Conservation (phyloP, 2,888 invertebrate species). For the Ariolimax columbianus region DNA sequence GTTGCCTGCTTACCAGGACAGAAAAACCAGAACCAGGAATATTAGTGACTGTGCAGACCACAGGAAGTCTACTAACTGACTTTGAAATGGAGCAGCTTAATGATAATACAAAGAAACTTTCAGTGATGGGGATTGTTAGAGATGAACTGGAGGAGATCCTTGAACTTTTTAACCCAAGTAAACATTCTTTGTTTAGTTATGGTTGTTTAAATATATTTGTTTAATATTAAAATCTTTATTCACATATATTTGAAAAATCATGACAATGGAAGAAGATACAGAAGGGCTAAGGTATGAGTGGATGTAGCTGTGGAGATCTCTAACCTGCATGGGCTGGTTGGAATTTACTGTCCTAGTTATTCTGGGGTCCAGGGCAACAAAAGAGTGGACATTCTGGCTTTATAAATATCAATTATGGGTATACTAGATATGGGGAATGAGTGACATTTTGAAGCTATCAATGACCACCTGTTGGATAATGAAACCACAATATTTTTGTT, state of each 20-base stretch:
- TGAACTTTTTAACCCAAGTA: constrained; percentile 74
- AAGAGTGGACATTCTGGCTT: too few relatives aligned
- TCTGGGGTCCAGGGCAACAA: too few relatives aligned
- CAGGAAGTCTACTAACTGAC: constrained; percentile 32
- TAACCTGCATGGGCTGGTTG: too few relatives aligned
- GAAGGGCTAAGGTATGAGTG: too few relatives aligned
- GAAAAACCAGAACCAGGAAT: constrained; percentile 19
- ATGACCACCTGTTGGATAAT: too few relatives aligned
- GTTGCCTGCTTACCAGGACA: neutral
- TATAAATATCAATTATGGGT: too few relatives aligned
- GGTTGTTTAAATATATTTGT: neutral
- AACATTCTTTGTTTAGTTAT: neutral
- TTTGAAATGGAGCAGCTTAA: constrained; percentile 65
- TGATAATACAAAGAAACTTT: constrained; percentile 60
- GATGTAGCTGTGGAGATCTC: too few relatives aligned
- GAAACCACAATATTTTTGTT: too few relatives aligned
- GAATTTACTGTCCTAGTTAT: too few relatives aligned
- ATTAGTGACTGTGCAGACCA: constrained; percentile 44
- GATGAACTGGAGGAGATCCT: constrained; percentile 74
- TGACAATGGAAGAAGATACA: too few relatives aligned
- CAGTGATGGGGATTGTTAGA: constrained; percentile 69
- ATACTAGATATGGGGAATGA: too few relatives aligned
- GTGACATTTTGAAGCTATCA: too few relatives aligned
- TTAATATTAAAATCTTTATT: neutral
- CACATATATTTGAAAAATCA: neutral